These are phyloP conservation scores for Nemopilema nomurai DNA, from an alignment of 30 jellyfish, hydroid and myxozoan species.

Conservation along the genomic window DNA sequence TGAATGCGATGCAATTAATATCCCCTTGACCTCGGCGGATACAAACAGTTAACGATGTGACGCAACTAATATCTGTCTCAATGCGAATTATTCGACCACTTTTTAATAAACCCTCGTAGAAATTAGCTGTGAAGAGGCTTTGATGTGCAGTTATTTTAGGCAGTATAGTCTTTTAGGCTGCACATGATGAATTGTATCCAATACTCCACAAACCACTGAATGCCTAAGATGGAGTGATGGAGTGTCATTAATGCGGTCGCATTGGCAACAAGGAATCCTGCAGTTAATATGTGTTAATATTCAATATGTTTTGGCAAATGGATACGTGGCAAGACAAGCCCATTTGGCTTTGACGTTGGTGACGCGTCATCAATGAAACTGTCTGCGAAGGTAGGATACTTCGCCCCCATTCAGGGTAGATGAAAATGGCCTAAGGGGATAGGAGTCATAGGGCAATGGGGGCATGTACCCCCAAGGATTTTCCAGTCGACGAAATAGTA, in stretches of 20 bases:
- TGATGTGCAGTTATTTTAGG: not conserved
- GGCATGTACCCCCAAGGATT: too few species aligned
- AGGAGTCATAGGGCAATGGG: too few species aligned
- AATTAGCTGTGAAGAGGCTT: constrained; percentile 5
- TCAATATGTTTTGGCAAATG: too few species aligned
- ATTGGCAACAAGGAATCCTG: not conserved
- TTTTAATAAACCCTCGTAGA: not conserved
- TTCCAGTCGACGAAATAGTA: too few species aligned
- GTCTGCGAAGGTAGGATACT: too few species aligned
- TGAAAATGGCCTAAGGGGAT: too few species aligned
- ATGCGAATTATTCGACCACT: not conserved
- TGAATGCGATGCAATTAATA: not conserved
- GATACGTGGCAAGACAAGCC: too few species aligned
- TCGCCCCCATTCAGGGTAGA: too few species aligned
- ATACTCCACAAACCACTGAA: not conserved
- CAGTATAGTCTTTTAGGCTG: not conserved
- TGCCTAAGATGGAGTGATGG: not conserved
- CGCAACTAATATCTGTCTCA: not conserved
- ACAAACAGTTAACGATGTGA: not conserved
- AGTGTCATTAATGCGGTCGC: not conserved
- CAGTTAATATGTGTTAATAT: not conserved
- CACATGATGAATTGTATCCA: not conserved
- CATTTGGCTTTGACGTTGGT: too few species aligned
- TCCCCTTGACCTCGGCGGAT: constrained; percentile 13
- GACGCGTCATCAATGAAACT: too few species aligned